Conservation (phyloP, 1,140 invertebrate species). For the Achatina immaculata region DNA sequence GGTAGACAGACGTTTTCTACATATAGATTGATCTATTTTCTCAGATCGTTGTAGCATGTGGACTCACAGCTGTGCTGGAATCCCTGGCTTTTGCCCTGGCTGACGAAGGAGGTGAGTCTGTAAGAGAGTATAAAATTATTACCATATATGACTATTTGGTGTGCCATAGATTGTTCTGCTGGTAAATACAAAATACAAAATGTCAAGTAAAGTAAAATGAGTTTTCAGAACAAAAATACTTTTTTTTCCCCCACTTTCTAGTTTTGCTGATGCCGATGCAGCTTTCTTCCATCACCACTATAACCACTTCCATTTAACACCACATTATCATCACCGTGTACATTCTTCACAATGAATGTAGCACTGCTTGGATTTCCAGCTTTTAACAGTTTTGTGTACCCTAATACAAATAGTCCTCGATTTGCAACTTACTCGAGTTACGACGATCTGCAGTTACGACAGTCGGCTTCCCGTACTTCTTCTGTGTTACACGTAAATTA, state of each 20-base stretch:
- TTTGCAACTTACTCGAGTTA: no score
- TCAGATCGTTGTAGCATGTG: conserved; percentile 27
- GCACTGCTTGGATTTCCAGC: no score
- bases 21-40: no score
- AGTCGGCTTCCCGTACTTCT: no score
- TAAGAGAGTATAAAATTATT: background rate
- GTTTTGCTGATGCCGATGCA: background rate
- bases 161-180: background rate
- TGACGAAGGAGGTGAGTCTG: conserved; percentile 31
- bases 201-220: background rate
- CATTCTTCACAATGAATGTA: no score
- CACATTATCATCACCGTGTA: no score
- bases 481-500: no score
- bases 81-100: conserved; percentile 33
- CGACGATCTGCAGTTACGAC: no score
- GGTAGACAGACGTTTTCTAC: no score
- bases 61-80: conserved; percentile 35
- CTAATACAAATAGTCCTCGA: no score
- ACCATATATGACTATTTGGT: background rate
- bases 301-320: no score
- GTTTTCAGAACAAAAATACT: background rate
- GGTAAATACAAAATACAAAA: background rate
- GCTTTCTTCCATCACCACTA: background rate
- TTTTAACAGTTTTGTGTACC: no score
- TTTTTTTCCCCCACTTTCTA: background rate